A percentile compares a stretch with the other conserved stretches of the same genome.
Evolutionary conservation across 2,888 invertebrate genomes (phyloP).

Genomic region (Oegoconia quadripuncta): DNA sequence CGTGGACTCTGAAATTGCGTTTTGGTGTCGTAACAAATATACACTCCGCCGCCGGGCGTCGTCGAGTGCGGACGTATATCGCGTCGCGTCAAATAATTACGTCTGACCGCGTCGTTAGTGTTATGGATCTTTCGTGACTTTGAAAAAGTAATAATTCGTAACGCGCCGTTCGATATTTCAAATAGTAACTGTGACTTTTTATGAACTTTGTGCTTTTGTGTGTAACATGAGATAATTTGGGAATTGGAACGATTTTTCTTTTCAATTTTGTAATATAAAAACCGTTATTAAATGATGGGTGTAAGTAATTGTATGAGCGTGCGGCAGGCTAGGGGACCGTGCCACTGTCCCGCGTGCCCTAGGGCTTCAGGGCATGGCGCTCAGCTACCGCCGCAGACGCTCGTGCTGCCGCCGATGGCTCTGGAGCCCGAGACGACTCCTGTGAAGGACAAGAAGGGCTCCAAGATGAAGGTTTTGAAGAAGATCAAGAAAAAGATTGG

Average conservation of each 20-base stretch:
- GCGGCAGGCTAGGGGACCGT: slow-evolving; percentile 73
- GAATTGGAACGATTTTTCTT: slow-evolving; percentile 21
- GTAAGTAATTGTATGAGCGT: slow-evolving; percentile 80
- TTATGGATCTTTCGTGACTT: slow-evolving; percentile 3
- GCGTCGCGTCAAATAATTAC: background rate
- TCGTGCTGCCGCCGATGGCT: slow-evolving; percentile 71
- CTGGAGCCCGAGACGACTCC: slow-evolving; percentile 67
- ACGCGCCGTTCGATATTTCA: background rate
- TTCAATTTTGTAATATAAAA: slow-evolving; percentile 21
- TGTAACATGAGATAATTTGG: background rate
- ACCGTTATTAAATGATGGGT: slow-evolving; percentile 64
- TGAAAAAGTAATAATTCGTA: background rate
- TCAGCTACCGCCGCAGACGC: slow-evolving; percentile 64
- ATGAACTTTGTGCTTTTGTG: background rate
- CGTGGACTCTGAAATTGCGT: slow-evolving; percentile 24
- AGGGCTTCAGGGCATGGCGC: slow-evolving; percentile 58
- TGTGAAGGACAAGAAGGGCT: slow-evolving; percentile 70
- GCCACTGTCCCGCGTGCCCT: slow-evolving; percentile 76
- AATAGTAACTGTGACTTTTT: background rate
- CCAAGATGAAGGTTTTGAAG: slow-evolving; percentile 93
- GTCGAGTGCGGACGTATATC: slow-evolving; percentile 55
- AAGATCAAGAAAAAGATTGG: slow-evolving; percentile 94
- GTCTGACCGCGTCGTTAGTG: background rate
- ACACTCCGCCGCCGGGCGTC: slow-evolving; percentile 60
- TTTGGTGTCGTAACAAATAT: slow-evolving; percentile 14